These are phyloP conservation scores for Penelope pileata DNA, from an alignment of 2,113 vertebrate genomes.

Conservation along the genomic window DNA sequence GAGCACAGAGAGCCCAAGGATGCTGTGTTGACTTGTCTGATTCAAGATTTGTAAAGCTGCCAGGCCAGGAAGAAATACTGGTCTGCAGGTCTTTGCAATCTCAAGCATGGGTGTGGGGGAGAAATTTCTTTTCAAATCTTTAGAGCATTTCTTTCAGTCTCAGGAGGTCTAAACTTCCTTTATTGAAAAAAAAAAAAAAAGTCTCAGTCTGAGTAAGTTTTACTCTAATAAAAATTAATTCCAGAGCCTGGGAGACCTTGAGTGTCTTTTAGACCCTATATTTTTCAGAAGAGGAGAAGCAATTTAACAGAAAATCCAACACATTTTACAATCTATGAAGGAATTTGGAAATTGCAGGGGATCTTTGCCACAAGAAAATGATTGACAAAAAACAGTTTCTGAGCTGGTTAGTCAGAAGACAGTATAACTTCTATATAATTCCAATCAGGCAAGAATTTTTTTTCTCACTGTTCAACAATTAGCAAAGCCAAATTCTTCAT, in stretches of 20 bases:
- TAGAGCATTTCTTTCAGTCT: neutral
- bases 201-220: neutral
- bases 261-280: neutral
- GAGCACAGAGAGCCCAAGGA: neutral
- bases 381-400: neutral
- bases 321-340: neutral
- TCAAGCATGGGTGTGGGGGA: rapidly evolving
- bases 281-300: neutral
- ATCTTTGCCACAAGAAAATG: neutral
- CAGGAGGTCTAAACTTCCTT: neutral
- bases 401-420: neutral
- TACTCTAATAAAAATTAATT: neutral
- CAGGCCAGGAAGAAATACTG: neutral
- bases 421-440: neutral
- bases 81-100: neutral
- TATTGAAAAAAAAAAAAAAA: neutral
- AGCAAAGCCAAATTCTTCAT: neutral
- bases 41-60: neutral
- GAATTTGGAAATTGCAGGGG: neutral
- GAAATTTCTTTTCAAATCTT: neutral
- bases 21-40: rapidly evolving
- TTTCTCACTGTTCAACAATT: neutral
- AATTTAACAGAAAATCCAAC: neutral
- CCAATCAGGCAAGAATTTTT: neutral
- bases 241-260: neutral